Evolutionary conservation across 30 jellyfish, hydroid and myxozoan genomes (phyloP), one percentile per base, ranked within the genome.

Genomic region (Hydractinia echinata): DNA sequence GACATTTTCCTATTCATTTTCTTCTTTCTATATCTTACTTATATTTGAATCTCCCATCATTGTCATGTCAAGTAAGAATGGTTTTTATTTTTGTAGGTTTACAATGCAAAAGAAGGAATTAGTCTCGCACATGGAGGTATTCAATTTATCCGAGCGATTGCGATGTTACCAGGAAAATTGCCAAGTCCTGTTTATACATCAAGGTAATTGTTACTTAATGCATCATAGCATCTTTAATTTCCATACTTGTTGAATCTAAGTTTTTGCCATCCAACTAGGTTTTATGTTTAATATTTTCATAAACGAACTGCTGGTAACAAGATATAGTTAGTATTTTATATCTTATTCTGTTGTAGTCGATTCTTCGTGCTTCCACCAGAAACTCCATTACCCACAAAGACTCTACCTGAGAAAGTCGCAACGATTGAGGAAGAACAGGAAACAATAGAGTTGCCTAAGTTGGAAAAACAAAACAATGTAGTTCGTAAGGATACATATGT

Each of bases 131-230:
- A 19, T 20, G 73, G 85, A 8, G 87, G 87, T 67, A 62, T 80
- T 16, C 67, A 58, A 10, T 80, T 80, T 5, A 16, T 80, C 30
- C 83, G 87, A 14, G 87, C 87, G 1, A 80, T 66, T 15, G 87
- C 85, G 49, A 9, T 52, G 21, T 8, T 54, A n/a, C 10, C 64
- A 15, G 87, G 87, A 68, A 66, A 60, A 51, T 69, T 58, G 9
- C 87, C 87, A 80, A 80, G 87, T 80, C 71, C 44, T 80, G 81
- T 80, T n/a, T 80, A 30, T 50, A 80, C 87, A n/a, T 80, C 87
- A 20, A 67, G 73, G 87, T 80, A 80, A 61, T 64, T 64, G 3
- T 64, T 64, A 64, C 9, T 13, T 4, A 13, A n/a, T 64, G 44
- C 44, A 30, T 30, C 2, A 30, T 30, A 30, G 44, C 44, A 30